Conservation (phyloP, 2,797 vertebrate species). For the Arnoldichthys spilopterus region DNA sequence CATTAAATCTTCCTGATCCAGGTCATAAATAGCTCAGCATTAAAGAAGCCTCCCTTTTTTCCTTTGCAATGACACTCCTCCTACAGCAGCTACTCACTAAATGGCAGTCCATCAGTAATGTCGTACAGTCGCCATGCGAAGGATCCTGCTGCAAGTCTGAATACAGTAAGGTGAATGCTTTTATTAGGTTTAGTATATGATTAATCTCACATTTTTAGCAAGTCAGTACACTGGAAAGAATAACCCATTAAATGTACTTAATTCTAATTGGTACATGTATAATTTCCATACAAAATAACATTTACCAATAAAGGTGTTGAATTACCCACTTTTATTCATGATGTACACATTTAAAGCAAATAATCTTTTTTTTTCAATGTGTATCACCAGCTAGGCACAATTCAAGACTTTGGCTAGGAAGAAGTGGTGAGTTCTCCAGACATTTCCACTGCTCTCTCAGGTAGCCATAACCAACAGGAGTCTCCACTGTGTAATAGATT, state of each 20-base stretch:
- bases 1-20: conserved; percentile 31
- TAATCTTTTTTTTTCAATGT: background rate
- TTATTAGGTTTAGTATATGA: background rate
- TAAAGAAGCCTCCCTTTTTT: conserved; percentile 25
- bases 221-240: background rate
- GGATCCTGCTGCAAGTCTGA: background rate
- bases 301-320: background rate
- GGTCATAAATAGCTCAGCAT: conserved; percentile 39
- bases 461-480: conserved; percentile 66
- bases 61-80: conserved; percentile 7
- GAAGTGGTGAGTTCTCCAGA: conserved; percentile 54
- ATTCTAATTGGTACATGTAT: no score
- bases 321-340: background rate
- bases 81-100: background rate
- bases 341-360: background rate
- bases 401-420: conserved; percentile 16
- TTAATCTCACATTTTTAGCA: background rate
- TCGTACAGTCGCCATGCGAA: background rate
- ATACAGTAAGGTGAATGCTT: no score
- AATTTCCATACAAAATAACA: no score
- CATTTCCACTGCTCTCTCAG: conserved; percentile 63
- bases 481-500: conserved; percentile 67
- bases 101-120: background rate
- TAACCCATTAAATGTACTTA: no score
- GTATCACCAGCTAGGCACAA: background rate